Conservation (phyloP, 1,140 invertebrate genomes). For the Grapholita molesta region DNA sequence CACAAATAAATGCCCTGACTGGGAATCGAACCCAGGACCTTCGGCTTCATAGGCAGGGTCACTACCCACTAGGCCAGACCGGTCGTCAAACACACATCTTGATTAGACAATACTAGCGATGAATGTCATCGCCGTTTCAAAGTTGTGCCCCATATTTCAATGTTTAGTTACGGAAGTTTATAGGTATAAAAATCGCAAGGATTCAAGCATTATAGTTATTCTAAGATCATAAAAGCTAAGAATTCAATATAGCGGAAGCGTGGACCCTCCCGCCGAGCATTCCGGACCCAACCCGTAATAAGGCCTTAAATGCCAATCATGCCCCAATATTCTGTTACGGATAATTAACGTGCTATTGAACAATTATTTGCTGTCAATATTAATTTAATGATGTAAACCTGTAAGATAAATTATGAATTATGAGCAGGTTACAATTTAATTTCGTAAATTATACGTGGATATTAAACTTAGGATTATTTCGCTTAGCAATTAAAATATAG, state of each 20-base stretch:
- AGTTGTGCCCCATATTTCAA: not conserved
- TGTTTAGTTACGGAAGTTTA: not conserved
- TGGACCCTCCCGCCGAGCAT: slow-evolving; percentile 24
- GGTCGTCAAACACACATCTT: too few relatives aligned
- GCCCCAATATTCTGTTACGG: slow-evolving; percentile 21
- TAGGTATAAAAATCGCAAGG: not conserved
- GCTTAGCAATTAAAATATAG: not conserved
- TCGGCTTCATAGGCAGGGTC: too few relatives aligned
- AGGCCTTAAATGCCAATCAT: slow-evolving; percentile 35
- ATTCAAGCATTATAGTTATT: slow-evolving; percentile 16
- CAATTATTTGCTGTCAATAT: slow-evolving; percentile 4
- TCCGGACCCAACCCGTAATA: slow-evolving; percentile 29
- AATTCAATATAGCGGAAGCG: slow-evolving; percentile 30
- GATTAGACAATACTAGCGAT: too few relatives aligned
- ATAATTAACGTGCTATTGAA: slow-evolving; percentile 24
- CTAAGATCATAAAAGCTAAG: slow-evolving; percentile 26
- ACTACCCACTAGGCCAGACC: too few relatives aligned
- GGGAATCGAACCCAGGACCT: too few relatives aligned
- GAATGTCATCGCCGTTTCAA: too few relatives aligned
- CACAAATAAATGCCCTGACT: too few relatives aligned
- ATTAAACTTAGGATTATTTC: not conserved
- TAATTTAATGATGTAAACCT: not conserved
- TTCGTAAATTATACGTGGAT: too few relatives aligned
- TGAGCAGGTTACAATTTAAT: too few relatives aligned
- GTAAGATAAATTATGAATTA: not conserved